These are phyloP conservation scores for Sternotherus odoratus DNA, from an alignment of 2,797 vertebrate species.

Conservation along the genomic window DNA sequence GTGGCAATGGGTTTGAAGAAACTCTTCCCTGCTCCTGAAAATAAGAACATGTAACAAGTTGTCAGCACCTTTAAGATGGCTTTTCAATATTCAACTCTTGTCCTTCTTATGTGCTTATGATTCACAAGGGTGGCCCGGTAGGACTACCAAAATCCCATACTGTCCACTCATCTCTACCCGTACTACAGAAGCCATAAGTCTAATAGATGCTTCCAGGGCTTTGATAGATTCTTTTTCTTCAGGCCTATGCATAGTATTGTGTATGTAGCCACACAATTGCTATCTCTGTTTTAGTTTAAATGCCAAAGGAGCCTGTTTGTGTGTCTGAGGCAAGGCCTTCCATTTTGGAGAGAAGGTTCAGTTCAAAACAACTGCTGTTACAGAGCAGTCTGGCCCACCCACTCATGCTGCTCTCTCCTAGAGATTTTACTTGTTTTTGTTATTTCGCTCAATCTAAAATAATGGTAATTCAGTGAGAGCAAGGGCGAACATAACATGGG, in stretches of 20 bases:
- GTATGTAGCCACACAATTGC: constrained; percentile 27
- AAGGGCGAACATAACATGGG: neutral
- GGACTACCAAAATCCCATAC: constrained; percentile 19
- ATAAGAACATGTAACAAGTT: neutral
- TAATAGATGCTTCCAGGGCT: constrained; percentile 51
- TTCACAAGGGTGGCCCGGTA: constrained; percentile 25
- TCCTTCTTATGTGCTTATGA: constrained; percentile 11
- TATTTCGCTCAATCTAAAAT: neutral
- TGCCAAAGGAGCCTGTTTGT: neutral
- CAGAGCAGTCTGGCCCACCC: neutral
- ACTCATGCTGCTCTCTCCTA: neutral
- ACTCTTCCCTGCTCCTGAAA: neutral
- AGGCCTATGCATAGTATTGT: neutral
- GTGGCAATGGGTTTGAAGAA: neutral
- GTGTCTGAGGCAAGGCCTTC: constrained; percentile 5
- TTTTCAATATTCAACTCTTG: constrained; percentile 3
- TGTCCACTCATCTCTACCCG: constrained; percentile 29
- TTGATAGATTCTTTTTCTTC: constrained; percentile 65
- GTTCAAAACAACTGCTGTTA: neutral
- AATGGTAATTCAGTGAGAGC: neutral
- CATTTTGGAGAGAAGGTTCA: neutral
- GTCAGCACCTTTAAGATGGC: neutral
- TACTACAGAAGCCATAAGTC: constrained; percentile 48
- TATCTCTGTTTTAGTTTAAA: constrained; percentile 39
- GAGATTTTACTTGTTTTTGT: neutral